Conservation (phyloP, 2,888 invertebrate species). For the Emmelina monodactyla region DNA sequence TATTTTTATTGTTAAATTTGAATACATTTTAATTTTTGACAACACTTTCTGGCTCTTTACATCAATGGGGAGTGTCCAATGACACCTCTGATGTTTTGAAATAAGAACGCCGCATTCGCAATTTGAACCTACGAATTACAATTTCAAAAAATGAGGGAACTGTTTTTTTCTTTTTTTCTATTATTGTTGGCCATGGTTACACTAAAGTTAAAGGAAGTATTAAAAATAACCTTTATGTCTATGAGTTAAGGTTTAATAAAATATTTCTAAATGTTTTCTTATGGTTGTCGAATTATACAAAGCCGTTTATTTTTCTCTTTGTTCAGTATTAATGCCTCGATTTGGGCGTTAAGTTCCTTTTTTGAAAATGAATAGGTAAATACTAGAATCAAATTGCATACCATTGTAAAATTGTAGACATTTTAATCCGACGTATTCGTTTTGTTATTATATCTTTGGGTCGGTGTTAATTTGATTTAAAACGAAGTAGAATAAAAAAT, state of each 20-base stretch:
- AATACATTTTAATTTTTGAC: no score
- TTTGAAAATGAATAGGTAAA: conserved; percentile 65
- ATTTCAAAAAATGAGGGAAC: conserved; percentile 55
- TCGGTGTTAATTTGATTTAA: neutral
- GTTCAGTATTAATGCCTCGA: conserved; percentile 57
- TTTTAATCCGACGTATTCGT: no score
- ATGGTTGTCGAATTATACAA: conserved; percentile 44
- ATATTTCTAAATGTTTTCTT: conserved; percentile 2
- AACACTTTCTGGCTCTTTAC: conserved; percentile 31
- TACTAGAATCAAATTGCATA: conserved; percentile 51
- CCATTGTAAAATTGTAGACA: neutral
- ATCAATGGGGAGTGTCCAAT: conserved; percentile 52
- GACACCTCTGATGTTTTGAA: conserved; percentile 65
- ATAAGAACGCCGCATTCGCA: conserved; percentile 63
- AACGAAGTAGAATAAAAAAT: conserved; percentile 1
- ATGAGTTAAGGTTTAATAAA: no score
- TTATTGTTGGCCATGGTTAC: no score
- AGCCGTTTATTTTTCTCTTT: conserved; percentile 64
- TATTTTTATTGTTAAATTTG: no score
- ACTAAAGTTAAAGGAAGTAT: no score
- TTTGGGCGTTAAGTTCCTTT: conserved; percentile 65
- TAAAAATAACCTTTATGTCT: conserved; percentile 21
- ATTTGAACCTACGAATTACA: conserved; percentile 64
- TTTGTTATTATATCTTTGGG: conserved; percentile 6
- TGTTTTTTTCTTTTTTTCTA: conserved; percentile 37